Evolutionary conservation across 2,113 vertebrate genomes (phyloP), one percentile per base, ranked within the genome.

Genomic region (Apodemus sylvaticus): DNA sequence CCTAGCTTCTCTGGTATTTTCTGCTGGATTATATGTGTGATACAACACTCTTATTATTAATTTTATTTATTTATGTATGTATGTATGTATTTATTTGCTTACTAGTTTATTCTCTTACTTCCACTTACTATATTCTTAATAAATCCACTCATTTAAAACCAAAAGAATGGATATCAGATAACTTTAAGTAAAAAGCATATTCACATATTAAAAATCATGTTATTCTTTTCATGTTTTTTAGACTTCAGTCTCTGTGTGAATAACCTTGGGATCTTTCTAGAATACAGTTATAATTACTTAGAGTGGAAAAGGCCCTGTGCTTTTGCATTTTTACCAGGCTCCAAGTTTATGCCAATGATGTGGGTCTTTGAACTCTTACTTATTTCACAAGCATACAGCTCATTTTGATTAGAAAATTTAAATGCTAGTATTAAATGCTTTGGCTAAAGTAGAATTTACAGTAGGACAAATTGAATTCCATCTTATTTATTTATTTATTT

Each of bases 401-500:
- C 34, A 82, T 68, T 96, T 53, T 92, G 71, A 39, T 36, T 97
- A 17, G 70, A 96, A 85, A 89, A 85, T 88, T 95, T 87, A 89
- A 93, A 48, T 93, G 71, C 19, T 87, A 82, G 2, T 91, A 48
- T 96, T 93, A 86, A 95, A 66, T 94, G 10, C 19, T 39, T 92
- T 36, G 51, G 74, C 85, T 86, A 77, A 88, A 92, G 45, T 87
- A 93, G 45, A 96, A 88, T 94, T 97, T 97, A 29, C 3, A 88
- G 13, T 78, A 78, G 66, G 22, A 17, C 42, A 68, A 58, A 58
- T 92, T 90, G 34, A 94, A 11, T 85, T 53, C 34, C 5, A 94
- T 14, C 93, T 94, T 60, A 62, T 2, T 96, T 39, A 96, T 98
- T 76, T 98, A 91, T 48, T 48, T 48, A 48, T 48, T 58, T 55